Conservation (phyloP, 2,888 invertebrate species). For the Syritta pipiens region DNA sequence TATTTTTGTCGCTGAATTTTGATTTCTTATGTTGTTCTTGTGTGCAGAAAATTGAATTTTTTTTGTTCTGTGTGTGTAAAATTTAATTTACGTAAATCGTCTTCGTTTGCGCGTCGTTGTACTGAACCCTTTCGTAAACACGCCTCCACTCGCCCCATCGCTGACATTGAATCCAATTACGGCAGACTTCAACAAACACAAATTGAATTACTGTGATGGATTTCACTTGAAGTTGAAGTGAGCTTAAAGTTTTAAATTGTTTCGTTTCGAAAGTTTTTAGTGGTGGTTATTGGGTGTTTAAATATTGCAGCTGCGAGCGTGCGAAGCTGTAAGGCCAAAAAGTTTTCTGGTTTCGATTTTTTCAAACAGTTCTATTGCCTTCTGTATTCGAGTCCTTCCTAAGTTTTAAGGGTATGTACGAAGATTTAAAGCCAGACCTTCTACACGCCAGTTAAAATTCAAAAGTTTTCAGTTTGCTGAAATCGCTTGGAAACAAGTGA, state of each 20-base stretch:
- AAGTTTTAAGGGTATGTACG: no score
- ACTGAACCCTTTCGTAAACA: background rate
- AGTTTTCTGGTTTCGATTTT: no score
- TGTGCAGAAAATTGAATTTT: no score
- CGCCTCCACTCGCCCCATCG: background rate
- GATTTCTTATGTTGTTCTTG: background rate
- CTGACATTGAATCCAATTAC: conserved; percentile 3
- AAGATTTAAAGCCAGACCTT: no score
- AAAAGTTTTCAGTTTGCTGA: no score
- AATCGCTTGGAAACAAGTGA: no score
- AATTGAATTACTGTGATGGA: background rate
- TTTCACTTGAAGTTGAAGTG: background rate
- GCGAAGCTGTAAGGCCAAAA: no score
- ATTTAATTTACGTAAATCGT: conserved; percentile 3
- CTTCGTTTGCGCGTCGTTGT: background rate
- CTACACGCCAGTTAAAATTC: no score
- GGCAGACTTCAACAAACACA: background rate
- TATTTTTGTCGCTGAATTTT: background rate
- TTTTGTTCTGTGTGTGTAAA: conserved; percentile 5
- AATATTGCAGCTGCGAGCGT: no score
- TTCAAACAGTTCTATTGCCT: no score
- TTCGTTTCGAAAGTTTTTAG: background rate
- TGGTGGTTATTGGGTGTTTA: no score
- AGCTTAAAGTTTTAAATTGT: background rate
- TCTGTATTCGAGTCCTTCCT: no score